A percentile compares a stretch with the other conserved stretches of the same genome.
Conservation (phyloP, 2,113 vertebrate species). For the Pachyramphus minor region DNA sequence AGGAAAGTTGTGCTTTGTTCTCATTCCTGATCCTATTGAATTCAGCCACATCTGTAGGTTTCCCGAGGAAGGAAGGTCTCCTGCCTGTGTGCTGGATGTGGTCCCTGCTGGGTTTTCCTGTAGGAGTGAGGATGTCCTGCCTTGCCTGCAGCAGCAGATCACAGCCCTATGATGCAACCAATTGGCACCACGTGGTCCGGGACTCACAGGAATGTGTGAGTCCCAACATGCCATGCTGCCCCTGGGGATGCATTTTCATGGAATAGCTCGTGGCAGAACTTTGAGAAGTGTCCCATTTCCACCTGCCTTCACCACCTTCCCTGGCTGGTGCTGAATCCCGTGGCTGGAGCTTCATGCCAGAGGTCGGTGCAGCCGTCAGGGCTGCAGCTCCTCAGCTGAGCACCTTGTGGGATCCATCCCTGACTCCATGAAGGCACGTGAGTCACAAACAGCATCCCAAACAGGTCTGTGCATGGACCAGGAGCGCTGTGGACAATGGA, state of each 20-base stretch:
- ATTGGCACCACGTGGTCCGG: not conserved
- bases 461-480: rapidly evolving
- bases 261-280: not conserved
- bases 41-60: not conserved
- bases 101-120: not conserved
- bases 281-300: rapidly evolving
- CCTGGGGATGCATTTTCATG: not conserved
- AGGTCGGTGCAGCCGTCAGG: not conserved
- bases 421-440: rapidly evolving
- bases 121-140: not conserved
- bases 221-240: not conserved
- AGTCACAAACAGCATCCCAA: not conserved
- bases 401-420: not conserved
- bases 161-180: not conserved
- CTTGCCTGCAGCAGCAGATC: not conserved
- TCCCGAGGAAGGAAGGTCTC: not conserved
- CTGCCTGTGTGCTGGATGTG: not conserved
- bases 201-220: rapidly evolving
- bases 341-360: not conserved
- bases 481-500: rapidly evolving
- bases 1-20: not conserved
- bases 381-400: not conserved
- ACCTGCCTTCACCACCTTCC: not conserved
- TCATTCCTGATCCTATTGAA: not conserved
- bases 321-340: rapidly evolving